Conservation (phyloP, 2,113 vertebrate genomes). For the Micromys minutus region DNA sequence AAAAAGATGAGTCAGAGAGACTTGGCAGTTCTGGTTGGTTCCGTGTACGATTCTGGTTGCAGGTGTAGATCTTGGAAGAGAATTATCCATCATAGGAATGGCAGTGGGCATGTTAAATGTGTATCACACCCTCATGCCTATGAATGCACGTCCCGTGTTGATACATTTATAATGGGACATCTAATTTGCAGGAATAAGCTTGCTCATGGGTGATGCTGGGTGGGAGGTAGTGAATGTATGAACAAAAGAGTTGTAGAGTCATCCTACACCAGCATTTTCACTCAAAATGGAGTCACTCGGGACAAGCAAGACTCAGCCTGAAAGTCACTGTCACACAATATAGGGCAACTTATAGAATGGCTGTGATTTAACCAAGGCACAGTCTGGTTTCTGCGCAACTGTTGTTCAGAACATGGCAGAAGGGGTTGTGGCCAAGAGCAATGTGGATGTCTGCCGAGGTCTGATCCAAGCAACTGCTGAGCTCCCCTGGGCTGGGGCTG, state of each 20-base stretch:
- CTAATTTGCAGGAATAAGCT: neutral
- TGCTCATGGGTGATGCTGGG: neutral
- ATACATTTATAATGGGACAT: neutral
- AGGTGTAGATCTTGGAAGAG: neutral
- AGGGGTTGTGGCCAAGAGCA: neutral
- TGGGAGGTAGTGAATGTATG: neutral
- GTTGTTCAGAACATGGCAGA: neutral
- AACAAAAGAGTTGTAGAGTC: neutral
- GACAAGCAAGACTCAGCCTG: neutral
- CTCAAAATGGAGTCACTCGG: neutral
- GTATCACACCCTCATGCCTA: neutral
- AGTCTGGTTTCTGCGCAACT: neutral
- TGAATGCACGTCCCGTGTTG: neutral
- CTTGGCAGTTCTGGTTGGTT: neutral
- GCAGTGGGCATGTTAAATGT: too few relatives aligned
- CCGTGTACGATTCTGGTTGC: too few relatives aligned
- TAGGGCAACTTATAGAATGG: too few relatives aligned
- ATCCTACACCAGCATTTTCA: neutral
- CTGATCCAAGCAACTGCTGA: neutral
- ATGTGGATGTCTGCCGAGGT: neutral
- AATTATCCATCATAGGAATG: neutral
- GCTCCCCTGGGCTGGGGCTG: too few relatives aligned
- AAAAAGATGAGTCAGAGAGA: neutral
- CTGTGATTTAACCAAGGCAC: neutral
- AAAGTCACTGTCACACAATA: neutral